Conservation (phyloP, 2,797 vertebrate genomes). For the Hipposideros larvatus region DNA sequence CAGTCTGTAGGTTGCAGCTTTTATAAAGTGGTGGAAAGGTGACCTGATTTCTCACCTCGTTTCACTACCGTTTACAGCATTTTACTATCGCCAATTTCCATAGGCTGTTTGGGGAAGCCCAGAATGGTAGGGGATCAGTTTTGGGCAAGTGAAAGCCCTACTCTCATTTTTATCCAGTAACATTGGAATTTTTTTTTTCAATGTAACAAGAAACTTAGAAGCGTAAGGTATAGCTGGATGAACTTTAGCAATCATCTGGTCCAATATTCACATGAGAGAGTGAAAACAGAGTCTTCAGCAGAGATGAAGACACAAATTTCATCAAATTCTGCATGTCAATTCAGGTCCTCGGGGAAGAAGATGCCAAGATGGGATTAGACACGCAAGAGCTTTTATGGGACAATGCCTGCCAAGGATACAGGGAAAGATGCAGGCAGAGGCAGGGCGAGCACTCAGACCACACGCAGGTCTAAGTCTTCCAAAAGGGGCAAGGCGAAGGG, state of each 20-base stretch:
- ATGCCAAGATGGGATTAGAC: neutral
- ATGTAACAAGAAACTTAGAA: neutral
- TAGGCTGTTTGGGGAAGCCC: neutral
- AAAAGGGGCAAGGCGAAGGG: neutral
- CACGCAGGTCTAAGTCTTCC: neutral
- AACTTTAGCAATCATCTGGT: neutral
- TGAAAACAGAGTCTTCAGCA: neutral
- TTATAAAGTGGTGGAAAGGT: neutral
- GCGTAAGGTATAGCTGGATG: neutral
- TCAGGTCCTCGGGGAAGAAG: neutral
- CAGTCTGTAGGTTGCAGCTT: neutral
- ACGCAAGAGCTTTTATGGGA: neutral
- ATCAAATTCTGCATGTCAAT: neutral
- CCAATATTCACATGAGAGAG: neutral
- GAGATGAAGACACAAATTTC: neutral
- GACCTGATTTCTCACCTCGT: neutral
- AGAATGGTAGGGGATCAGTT: neutral
- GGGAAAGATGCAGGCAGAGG: neutral
- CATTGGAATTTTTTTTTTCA: neutral
- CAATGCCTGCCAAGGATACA: neutral
- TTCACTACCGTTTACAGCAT: neutral
- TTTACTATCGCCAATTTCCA: neutral
- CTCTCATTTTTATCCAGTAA: neutral
- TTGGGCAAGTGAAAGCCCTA: neutral
- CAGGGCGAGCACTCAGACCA: neutral